These are phyloP conservation scores for Catocala nupta DNA, from an alignment of 2,888 invertebrate genomes.

Conservation along the genomic window DNA sequence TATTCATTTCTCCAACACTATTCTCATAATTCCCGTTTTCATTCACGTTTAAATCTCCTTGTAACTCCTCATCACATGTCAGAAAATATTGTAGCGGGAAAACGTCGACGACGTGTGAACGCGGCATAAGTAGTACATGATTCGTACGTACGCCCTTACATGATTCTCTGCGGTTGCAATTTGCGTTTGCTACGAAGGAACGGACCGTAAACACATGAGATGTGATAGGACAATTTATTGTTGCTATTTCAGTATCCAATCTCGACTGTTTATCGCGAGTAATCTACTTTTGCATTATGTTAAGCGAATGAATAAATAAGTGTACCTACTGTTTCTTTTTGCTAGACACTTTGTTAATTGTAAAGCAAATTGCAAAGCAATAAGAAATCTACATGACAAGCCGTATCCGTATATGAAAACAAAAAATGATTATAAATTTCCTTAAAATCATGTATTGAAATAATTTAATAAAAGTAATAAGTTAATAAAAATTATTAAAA, in stretches of 20 bases:
- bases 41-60: too few relatives aligned
- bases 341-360: background rate
- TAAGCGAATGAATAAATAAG: constrained; percentile 9
- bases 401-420: too few relatives aligned
- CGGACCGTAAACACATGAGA: constrained; percentile 42
- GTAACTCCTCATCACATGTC: background rate
- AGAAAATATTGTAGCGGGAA: background rate
- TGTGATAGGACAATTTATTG: constrained; percentile 47
- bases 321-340: constrained; percentile 2
- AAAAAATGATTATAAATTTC: too few relatives aligned
- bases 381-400: too few relatives aligned
- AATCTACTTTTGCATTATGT: constrained; percentile 43
- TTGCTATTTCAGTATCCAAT: constrained; percentile 38
- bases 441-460: too few relatives aligned
- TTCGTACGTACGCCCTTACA: constrained; percentile 5
- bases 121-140: background rate
- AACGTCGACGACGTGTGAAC: background rate
- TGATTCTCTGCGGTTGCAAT: constrained; percentile 42
- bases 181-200: constrained; percentile 39
- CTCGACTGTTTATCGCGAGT: constrained; percentile 42
- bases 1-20: too few relatives aligned
- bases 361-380: too few relatives aligned
- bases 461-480: too few relatives aligned
- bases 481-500: too few relatives aligned
- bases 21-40: too few relatives aligned